These are phyloP conservation scores for Augochlora pura DNA, from an alignment of 1,140 invertebrate species.

Conservation along the genomic window DNA sequence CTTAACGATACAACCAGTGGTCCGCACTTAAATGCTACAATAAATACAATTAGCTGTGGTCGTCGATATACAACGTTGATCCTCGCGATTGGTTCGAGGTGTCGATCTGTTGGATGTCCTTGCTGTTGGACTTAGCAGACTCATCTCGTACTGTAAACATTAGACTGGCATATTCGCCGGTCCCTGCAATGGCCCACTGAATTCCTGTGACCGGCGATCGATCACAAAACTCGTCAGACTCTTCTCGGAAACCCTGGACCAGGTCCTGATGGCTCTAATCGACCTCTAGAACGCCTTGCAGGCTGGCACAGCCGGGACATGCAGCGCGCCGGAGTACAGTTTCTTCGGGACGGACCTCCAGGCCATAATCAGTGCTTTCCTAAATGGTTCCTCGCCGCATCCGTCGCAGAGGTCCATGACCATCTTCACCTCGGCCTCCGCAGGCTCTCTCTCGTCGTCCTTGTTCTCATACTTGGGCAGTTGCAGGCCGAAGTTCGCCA, in stretches of 20 bases:
- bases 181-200: no score
- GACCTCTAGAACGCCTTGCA: constrained; percentile 86
- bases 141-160: no score
- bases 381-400: constrained; percentile 87
- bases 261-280: not conserved
- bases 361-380: constrained; percentile 86
- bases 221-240: no score
- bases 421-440: constrained; percentile 88
- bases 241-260: not conserved
- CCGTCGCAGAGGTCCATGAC: constrained; percentile 89
- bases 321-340: constrained; percentile 86
- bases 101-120: no score
- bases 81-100: no score
- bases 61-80: not conserved
- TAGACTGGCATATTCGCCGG: no score
- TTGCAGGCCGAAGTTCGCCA: constrained; percentile 85
- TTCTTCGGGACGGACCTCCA: constrained; percentile 89
- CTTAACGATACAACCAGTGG: not conserved
- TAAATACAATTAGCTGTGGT: constrained; percentile 33
- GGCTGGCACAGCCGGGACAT: constrained; percentile 83
- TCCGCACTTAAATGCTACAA: not conserved
- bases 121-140: no score
- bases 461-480: constrained; percentile 79
- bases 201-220: no score
- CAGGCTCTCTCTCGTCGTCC: constrained; percentile 88